Base-by-base conservation (phyloP, 2,888 invertebrate species). In the Ectobius pallidus region DNA sequence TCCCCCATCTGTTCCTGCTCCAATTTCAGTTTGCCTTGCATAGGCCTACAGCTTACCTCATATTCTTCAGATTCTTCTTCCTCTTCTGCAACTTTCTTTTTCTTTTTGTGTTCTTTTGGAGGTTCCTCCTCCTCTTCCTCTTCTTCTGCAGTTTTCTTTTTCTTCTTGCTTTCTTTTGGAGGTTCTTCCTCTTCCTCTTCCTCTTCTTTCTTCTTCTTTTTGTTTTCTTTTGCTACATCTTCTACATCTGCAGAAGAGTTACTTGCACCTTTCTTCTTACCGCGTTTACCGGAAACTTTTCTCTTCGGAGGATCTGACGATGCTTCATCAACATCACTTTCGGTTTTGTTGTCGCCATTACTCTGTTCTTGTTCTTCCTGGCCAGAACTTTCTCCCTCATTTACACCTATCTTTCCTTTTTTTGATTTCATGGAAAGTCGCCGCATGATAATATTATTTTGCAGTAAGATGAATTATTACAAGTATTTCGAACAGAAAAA, bases 141-240 rank as follows among this genome's bases (percentile, higher is more conserved):
- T 79, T 75, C 39, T 79, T 79, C 79, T 76, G 78, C 78, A 22
- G 70, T 18, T n/a, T n/a, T n/a, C 79, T 77, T 78, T 78, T 71
- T 79, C 80, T 72, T 80, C 78, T 7, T 76, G 76, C 39, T 80
- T 79, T 7, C n/a, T n/a, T n/a, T n/a, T n/a, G n/a, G n/a, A n/a
- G n/a, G n/a, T n/a, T n/a, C n/a, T n/a, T n/a, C n/a, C 77, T 78
- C 67, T 79, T 79, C 16, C 76, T 75, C 39, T 79, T 79, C 79
- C 76, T 78, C 78, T 25, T 73, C 25, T 34, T 30, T 71, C 79
- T 77, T 78, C 78, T 71, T 79, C 80, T 72, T 80, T 78, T 9
- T 76, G 76, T 39, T 80, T 79, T 9, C 30, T n/a, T 16, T 16
- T 18, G 67, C 70, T 44, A 75, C 76, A 61, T 75, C 77, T 39